Evolutionary conservation across 2,797 vertebrate genomes (phyloP).

Genomic region (Luscinia luscinia): DNA sequence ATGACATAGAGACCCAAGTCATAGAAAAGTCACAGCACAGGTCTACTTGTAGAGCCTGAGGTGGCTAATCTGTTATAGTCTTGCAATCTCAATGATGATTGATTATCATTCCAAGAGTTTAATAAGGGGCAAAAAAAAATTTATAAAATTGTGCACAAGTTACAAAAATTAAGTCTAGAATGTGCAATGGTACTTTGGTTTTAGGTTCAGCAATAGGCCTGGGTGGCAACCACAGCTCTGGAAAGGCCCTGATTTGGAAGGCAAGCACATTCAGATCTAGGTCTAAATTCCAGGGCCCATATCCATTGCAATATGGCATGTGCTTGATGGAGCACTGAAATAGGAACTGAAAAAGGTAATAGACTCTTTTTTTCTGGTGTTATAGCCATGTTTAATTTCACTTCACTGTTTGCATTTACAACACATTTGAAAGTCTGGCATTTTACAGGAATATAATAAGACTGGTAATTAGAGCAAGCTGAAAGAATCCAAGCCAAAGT

Average conservation of each 20-base stretch:
- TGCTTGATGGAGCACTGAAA: background rate
- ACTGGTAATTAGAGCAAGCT: conserved; percentile 26
- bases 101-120: background rate
- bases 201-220: background rate
- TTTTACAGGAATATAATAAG: conserved; percentile 30
- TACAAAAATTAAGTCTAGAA: background rate
- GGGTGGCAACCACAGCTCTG: background rate
- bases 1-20: background rate
- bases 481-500: conserved; percentile 30
- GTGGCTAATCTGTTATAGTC: background rate
- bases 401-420: conserved; percentile 2
- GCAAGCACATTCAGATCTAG: background rate
- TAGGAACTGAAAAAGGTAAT: background rate
- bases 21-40: background rate
- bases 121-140: background rate
- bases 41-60: background rate
- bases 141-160: background rate
- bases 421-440: conserved; percentile 19
- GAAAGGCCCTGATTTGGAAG: background rate
- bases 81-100: background rate
- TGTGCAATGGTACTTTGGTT: background rate
- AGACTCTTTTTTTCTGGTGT: background rate
- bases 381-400: background rate
- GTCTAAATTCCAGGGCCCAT: background rate
- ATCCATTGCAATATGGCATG: background rate